A percentile compares a stretch with the other conserved stretches of the same genome.
Conservation (phyloP, 1,140 invertebrate genomes). For the Sarcophaga peregrina region DNA sequence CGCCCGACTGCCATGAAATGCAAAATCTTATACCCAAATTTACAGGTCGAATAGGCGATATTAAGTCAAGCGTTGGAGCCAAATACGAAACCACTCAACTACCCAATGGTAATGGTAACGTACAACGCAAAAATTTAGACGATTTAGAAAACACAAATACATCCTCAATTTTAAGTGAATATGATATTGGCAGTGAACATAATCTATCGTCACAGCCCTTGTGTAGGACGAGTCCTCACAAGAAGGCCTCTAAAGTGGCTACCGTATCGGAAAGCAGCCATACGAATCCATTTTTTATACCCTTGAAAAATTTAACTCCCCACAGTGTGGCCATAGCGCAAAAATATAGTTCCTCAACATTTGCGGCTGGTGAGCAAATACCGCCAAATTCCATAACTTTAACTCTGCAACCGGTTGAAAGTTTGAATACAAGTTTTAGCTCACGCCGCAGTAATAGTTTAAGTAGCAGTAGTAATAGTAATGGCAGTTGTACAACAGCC, state of each 20-base stretch:
- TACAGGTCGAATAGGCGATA: constrained; percentile 42
- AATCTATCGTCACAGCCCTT: constrained; percentile 60
- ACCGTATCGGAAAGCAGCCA: constrained; percentile 42
- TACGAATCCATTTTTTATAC: constrained; percentile 59
- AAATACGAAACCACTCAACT: constrained; percentile 59
- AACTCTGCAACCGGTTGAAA: constrained; percentile 48
- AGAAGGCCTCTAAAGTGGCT: constrained; percentile 49
- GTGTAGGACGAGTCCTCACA: constrained; percentile 53
- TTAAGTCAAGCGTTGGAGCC: constrained; percentile 50
- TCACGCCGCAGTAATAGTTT: constrained; percentile 56
- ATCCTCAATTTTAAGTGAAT: constrained; percentile 31
- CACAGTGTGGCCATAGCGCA: constrained; percentile 52
- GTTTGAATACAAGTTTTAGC: constrained; percentile 31
- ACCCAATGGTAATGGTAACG: constrained; percentile 55
- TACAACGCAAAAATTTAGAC: not conserved
- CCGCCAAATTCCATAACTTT: constrained; percentile 44
- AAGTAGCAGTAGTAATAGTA: constrained; percentile 48
- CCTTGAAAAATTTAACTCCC: constrained; percentile 59
- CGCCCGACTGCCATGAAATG: constrained; percentile 64
- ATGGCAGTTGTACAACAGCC: constrained; percentile 53
- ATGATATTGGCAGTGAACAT: constrained; percentile 49
- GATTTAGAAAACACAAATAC: constrained; percentile 21
- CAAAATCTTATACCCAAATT: constrained; percentile 63
- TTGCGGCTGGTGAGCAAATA: constrained; percentile 32
- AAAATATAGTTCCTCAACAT: constrained; percentile 55